A percentile compares a stretch with the other conserved stretches of the same genome.
phyloP scores from a whole-genome alignment of 2,113 vertebrate genomes.

The Chionis minor region DNA sequence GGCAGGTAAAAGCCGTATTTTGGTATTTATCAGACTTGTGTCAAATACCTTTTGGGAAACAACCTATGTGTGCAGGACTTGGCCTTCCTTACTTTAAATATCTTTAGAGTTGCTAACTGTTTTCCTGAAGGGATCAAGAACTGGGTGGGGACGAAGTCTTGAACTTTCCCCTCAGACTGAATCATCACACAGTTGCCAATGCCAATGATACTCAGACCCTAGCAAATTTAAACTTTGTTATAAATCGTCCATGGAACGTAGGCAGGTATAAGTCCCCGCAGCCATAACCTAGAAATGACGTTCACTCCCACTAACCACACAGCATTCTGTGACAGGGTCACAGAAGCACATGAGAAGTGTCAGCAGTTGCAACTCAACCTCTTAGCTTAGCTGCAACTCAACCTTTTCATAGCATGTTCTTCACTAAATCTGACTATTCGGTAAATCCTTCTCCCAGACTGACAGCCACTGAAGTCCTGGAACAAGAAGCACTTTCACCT shows the following conservation, averaged over 20 bases:
- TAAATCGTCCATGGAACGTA: not conserved
- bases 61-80: not conserved
- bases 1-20: not conserved
- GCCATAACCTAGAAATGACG: not conserved
- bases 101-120: not conserved
- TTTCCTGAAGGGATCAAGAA: not conserved
- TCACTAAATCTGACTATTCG: not conserved
- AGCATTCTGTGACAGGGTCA: not conserved
- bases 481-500: not conserved
- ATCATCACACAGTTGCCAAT: not conserved
- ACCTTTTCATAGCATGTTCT: not conserved
- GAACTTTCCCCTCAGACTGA: not conserved
- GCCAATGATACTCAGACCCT: fast-evolving
- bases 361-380: not conserved
- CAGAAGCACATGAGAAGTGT: not conserved
- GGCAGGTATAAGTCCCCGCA: not conserved
- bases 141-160: not conserved
- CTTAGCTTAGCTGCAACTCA: not conserved
- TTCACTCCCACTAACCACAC: not conserved
- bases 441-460: not conserved
- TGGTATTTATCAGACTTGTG: not conserved
- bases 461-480: not conserved
- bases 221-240: not conserved
- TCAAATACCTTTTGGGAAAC: not conserved
- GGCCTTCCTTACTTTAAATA: not conserved